Evolutionary conservation across 2,888 invertebrate genomes (phyloP), one percentile per base, ranked within the genome.

Genomic region (Julus scandinavius): DNA sequence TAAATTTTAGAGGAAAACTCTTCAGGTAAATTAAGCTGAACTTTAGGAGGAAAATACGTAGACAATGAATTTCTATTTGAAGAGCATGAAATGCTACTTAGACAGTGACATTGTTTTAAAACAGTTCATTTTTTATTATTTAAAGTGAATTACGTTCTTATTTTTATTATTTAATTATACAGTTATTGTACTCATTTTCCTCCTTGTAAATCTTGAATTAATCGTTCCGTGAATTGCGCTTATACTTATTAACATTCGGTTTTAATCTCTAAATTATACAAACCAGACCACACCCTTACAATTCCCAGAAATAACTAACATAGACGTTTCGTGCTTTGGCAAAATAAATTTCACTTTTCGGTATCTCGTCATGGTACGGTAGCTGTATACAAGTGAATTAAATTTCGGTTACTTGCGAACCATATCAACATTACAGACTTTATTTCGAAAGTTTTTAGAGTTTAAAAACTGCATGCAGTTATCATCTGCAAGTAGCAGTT

Each of bases 221-320:
- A 29, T 72, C 72, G 29, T 29, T 72, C 72, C 72, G 29, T 80
- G 38, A 80, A 80, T 29, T 80, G 80, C 80, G 29, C 11, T 11
- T 72, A 7, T 11, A 72, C 29, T 29, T 9, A 72, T 38, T 38
- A 80, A 11, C 13, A 38, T 80, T 80, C 5, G 3, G 38, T 13
- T 80, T 80, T 80, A 80, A 80, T 80, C 38, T 38, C 80, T 80
- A 38, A 80, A 80, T 80, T 80, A 38, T 80, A 38, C 80, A 80
- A 15, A 80, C 13, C 38, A 38, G 15, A 15, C 80, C 80, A 38
- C 80, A 38, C 80, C 80, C 80, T 40, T 80, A 15, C 80, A 80
- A 15, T 80, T 80, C 80, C 15, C 7, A 38, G 38, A 80, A 38
- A 80, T 38, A 20, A 20, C 63, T 72, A 20, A 72, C 80, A 80